Conservation (phyloP, 2,113 vertebrate species). For the Xiphophorus couchianus region DNA sequence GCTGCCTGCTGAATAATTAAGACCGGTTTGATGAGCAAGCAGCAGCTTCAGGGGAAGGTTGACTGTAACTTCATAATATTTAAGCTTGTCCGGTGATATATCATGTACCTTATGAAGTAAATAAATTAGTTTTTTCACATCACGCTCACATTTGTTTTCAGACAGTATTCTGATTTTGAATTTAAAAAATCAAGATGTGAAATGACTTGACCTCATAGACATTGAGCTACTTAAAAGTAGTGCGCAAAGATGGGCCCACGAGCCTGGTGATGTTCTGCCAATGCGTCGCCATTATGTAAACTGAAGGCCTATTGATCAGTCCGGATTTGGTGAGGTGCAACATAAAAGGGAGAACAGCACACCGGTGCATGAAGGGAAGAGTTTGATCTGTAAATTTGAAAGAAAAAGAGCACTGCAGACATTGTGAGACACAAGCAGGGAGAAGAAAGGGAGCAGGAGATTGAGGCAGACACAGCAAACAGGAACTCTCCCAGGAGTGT, state of each 20-base stretch:
- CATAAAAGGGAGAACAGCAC: constrained; percentile 52
- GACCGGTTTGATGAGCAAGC: constrained; percentile 70
- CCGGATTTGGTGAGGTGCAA: constrained; percentile 36
- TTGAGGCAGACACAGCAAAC: constrained; percentile 70
- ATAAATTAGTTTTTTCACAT: constrained; percentile 28
- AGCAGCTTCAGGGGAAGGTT: constrained; percentile 50
- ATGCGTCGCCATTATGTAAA: constrained; percentile 41
- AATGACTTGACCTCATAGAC: constrained; percentile 16
- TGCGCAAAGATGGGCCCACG: constrained; percentile 5
- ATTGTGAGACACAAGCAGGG: constrained; percentile 37
- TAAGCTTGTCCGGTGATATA: constrained; percentile 44
- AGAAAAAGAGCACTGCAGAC: constrained; percentile 54
- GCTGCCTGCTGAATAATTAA: constrained; percentile 81
- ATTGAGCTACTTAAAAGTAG: constrained; percentile 8
- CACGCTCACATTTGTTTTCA: not conserved
- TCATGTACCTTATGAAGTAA: constrained; percentile 21
- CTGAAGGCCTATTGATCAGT: constrained; percentile 41
- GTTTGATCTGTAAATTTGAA: constrained; percentile 61
- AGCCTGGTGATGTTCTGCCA: constrained; percentile 17
- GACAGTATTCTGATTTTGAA: constrained; percentile 2
- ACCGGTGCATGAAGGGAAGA: constrained; percentile 48
- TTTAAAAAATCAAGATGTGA: constrained; percentile 11
- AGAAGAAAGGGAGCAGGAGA: constrained; percentile 68
- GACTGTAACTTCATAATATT: constrained; percentile 30
- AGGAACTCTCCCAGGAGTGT: constrained; percentile 73